Conservation (phyloP, 2,797 vertebrate genomes). For the Esox lucius region DNA sequence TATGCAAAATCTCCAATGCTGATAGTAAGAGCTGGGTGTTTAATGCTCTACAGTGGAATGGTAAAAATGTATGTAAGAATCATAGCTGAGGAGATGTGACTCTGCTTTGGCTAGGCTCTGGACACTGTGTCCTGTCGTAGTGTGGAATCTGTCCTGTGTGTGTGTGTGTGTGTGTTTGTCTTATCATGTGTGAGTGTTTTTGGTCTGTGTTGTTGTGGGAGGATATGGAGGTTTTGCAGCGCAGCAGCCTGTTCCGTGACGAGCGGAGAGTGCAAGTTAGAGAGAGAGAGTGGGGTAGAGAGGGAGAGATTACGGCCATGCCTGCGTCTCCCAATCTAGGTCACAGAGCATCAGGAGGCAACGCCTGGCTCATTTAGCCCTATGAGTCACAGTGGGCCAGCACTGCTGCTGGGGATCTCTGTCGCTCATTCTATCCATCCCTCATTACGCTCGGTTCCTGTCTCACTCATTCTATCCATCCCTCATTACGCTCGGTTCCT, state of each 20-base stretch:
- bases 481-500: not conserved
- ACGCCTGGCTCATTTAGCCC: constrained; percentile 68
- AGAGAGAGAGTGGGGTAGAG: constrained; percentile 28
- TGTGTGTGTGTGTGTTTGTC: not conserved
- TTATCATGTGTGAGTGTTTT: constrained; percentile 1
- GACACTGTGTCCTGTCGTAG: not conserved
- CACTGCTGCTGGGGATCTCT: constrained; percentile 49
- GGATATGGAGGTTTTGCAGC: constrained; percentile 48
- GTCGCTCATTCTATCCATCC: constrained; percentile 1
- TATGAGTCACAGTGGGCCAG: constrained; percentile 65
- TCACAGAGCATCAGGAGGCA: constrained; percentile 76
- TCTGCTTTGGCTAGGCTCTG: not conserved
- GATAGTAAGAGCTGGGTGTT: not conserved
- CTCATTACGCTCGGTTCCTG: not conserved
- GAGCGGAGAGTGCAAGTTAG: not conserved
- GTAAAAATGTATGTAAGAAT: not conserved
- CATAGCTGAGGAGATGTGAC: not conserved
- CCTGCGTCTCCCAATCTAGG: constrained; percentile 72
- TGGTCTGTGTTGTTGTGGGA: constrained; percentile 26
- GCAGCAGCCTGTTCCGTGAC: constrained; percentile 36
- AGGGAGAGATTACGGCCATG: constrained; percentile 67
- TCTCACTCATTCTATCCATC: constrained; percentile 1
- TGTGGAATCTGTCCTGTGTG: not conserved
- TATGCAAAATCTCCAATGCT: no score
- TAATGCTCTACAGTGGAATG: not conserved